Conservation (phyloP, 2,797 vertebrate genomes). For the Heliangelus exortis region DNA sequence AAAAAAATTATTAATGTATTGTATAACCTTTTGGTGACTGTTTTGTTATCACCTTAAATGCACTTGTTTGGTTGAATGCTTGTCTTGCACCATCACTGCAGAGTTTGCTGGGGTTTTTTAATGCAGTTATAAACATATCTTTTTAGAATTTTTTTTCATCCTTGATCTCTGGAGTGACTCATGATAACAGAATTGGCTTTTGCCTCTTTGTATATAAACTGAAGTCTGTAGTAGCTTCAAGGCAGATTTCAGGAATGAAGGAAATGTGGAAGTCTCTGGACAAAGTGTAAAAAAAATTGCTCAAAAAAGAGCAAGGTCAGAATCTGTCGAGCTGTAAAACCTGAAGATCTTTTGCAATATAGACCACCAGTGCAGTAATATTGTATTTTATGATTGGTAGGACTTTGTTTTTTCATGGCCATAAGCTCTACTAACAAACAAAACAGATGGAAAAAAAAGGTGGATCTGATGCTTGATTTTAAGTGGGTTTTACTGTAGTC, state of each 20-base stretch:
- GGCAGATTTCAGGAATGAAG: neutral
- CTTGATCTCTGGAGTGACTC: neutral
- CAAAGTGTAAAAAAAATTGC: neutral
- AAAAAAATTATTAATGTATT: neutral
- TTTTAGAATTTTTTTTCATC: neutral
- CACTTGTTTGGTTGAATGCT: neutral
- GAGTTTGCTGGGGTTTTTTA: neutral
- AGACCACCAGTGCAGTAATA: neutral
- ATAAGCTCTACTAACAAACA: neutral
- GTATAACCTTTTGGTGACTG: neutral
- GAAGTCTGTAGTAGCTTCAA: neutral
- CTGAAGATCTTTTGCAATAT: neutral
- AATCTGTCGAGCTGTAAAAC: neutral
- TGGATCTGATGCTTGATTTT: neutral
- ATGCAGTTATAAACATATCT: neutral
- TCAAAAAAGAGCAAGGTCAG: neutral
- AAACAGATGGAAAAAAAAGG: neutral
- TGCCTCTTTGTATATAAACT: neutral
- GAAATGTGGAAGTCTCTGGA: neutral
- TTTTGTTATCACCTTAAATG: neutral
- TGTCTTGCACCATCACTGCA: neutral
- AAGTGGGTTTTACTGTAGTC: neutral
- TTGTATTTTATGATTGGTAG: neutral
- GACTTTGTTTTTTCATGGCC: neutral
- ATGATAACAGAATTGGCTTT: neutral